Conservation (phyloP, 2,888 invertebrate species). For the Villa cingulata region DNA sequence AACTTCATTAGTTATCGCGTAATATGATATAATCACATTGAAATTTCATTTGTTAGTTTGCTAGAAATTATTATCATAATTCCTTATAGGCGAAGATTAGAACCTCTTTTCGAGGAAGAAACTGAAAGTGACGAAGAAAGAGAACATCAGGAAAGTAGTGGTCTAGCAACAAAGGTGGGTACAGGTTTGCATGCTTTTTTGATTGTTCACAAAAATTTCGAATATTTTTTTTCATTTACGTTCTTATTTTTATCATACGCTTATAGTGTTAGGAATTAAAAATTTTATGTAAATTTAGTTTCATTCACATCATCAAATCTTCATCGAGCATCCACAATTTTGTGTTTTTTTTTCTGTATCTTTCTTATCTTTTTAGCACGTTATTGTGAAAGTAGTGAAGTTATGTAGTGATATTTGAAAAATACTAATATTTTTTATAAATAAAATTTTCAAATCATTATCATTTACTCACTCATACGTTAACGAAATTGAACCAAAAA, state of each 20-base stretch:
- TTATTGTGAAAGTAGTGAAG: constrained; percentile 36
- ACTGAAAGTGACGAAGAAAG: constrained; percentile 48
- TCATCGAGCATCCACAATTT: constrained; percentile 7
- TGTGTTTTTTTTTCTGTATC: constrained; percentile 11
- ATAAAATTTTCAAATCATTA: constrained; percentile 2
- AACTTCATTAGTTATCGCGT: too few species aligned
- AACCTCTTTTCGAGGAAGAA: constrained; percentile 73
- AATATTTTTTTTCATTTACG: too few species aligned
- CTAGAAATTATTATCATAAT: constrained; percentile 3
- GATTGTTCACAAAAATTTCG: too few species aligned
- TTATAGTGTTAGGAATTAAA: too few species aligned
- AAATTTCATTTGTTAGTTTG: background rate
- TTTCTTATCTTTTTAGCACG: constrained; percentile 27
- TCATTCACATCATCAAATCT: constrained; percentile 11
- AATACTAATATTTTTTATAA: background rate
- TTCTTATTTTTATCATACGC: too few species aligned
- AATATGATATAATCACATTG: too few species aligned
- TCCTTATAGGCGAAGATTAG: constrained; percentile 54
- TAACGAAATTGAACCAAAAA: too few species aligned
- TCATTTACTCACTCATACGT: constrained; percentile 1
- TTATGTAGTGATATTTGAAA: constrained; percentile 19
- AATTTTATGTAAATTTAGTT: too few species aligned
- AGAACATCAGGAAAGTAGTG: constrained; percentile 34
- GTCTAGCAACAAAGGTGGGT: constrained; percentile 18
- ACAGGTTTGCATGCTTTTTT: constrained; percentile 11